Base-by-base conservation (phyloP, 1,140 invertebrate genomes). In the Eriosoma lanigerum region DNA sequence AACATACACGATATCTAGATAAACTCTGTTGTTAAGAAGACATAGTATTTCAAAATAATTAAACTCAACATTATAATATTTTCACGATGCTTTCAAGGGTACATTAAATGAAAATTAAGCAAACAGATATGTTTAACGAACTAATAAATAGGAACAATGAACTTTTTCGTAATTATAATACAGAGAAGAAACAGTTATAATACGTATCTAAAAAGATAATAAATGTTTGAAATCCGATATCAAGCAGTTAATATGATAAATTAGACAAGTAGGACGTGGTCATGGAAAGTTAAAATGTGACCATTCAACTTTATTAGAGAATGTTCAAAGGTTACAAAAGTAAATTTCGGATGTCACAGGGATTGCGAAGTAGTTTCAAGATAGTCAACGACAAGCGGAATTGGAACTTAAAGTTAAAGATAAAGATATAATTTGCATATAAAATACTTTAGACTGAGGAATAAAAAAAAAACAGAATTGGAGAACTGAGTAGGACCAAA, bases 401-500 rank as follows among this genome's bases (percentile, higher is more conserved):
- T 60, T 26, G 8, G 58, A 60, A 29, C 15, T 60, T 8, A 60
- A 29, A 60, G 5, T 26, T 8, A 60, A 26, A 60, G 58, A 60
- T 60, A 21, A 29, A 29, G 58, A 60, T 17, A 60, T 60, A 29
- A 60, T 60, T 60, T 62, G 15, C 26, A 29, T 82, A 10, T 3
- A 72, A 29, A 72, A 72, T 2, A 3, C 15, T 19, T 0, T 76
- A n/a, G 12, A 6, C 24, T 1, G 68, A 72, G 9, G 15, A 72
- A 50, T 48, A 19, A 72, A 24, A n/a, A 72, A 50, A 24, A 17
- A 3, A 19, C 21, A 12, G 46, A 52, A 72, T 0, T 52, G 46
- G 24, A 72, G 8, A 72, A 52, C 17, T 17, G 46, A 26, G 8
- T 24, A 72, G 19, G 68, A 46, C 5, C 48, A 32, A 29, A 29